These are phyloP conservation scores for Chaenogobius annularis DNA, from an alignment of 2,113 vertebrate genomes.

Conservation along the genomic window DNA sequence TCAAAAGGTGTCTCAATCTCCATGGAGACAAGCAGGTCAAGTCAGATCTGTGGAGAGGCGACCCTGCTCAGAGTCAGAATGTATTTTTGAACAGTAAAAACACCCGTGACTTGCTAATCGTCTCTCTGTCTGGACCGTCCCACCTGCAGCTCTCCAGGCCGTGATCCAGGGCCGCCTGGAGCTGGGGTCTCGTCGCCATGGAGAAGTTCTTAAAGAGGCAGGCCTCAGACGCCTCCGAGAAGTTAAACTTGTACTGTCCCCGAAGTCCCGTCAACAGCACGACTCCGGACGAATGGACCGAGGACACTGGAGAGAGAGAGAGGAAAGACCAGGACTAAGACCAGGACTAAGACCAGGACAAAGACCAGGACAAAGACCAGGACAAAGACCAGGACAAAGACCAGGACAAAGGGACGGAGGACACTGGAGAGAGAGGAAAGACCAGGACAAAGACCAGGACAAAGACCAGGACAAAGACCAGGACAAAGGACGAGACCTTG, in stretches of 20 bases:
- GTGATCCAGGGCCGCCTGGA: constrained; percentile 49
- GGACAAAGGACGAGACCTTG: no score
- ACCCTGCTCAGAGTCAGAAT: no score
- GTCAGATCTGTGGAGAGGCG: no score
- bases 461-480: no score
- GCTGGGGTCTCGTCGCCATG: constrained; percentile 63
- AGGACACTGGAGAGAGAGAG: constrained; percentile 9
- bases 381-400: no score
- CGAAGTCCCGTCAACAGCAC: constrained; percentile 51
- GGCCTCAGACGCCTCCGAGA: constrained; percentile 44
- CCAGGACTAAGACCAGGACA: no score
- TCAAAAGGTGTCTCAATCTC: no score
- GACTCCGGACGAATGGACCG: constrained; percentile 49
- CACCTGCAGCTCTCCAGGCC: constrained; percentile 78
- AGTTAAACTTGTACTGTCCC: constrained; percentile 62
- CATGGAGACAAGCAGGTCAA: no score
- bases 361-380: no score
- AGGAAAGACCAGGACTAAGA: not conserved
- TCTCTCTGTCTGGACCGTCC: not conserved
- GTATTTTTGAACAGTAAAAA: not conserved
- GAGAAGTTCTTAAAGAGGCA: constrained; percentile 57
- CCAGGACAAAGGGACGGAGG: no score
- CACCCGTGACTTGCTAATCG: not conserved
- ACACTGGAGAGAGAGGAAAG: no score
- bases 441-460: no score